Evolutionary conservation across 2,113 vertebrate genomes (phyloP).

Genomic region (Gymnogyps californianus): DNA sequence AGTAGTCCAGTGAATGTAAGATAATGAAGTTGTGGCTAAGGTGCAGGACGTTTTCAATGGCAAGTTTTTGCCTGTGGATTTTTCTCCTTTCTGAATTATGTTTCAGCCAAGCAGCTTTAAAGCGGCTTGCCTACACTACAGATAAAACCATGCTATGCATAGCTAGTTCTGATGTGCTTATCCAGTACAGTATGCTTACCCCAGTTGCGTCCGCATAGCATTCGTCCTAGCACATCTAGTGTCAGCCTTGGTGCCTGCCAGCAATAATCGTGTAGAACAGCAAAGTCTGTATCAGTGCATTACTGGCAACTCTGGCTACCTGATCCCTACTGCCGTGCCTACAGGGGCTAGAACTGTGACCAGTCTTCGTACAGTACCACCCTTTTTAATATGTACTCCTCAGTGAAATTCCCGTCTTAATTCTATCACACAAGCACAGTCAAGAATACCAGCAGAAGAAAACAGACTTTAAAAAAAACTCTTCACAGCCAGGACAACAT

Average conservation of each 20-base stretch:
- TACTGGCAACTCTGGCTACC: not conserved
- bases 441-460: not conserved
- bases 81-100: not conserved
- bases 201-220: not conserved
- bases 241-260: not conserved
- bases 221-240: not conserved
- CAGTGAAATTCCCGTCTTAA: not conserved
- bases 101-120: conserved; percentile 3
- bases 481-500: not conserved
- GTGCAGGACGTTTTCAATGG: conserved; percentile 37
- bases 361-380: not conserved
- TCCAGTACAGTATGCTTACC: not conserved
- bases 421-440: not conserved
- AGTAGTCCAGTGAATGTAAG: conserved; percentile 38
- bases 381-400: not conserved
- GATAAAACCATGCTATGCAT: not conserved
- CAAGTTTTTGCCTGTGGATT: not conserved
- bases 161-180: conserved; percentile 16
- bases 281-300: not conserved
- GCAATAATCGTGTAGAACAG: not conserved
- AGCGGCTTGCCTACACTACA: not conserved
- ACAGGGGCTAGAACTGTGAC: not conserved
- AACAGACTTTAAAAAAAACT: not conserved
- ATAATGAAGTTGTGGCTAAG: conserved; percentile 64
- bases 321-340: not conserved